Evolutionary conservation across 2,888 invertebrate species (phyloP), one percentile per base, ranked within the genome.

Genomic region (Dysmachus trigonus): DNA sequence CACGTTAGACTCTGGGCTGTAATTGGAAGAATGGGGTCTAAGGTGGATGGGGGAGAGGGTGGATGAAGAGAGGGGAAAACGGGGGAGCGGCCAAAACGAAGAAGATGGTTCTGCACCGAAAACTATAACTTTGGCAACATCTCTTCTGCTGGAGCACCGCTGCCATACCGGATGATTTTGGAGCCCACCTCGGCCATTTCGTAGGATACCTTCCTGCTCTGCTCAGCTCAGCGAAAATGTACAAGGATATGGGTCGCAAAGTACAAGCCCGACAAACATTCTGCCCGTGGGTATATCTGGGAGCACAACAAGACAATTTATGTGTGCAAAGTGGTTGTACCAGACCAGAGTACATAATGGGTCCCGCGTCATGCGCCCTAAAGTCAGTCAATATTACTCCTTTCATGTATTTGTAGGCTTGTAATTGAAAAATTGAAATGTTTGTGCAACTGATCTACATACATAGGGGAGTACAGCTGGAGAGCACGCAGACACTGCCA

Each of bases 351-450:
- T 85, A 85, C 76, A 85, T 85, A 85, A 85, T 73, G 77, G 87
- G 87, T 86, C n/a, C 85, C 86, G 76, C 86, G 89, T 88, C 89
- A 89, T 89, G 89, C 89, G 89, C 89, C 87, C 87, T 89, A 86
- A 87, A 88, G 87, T 88, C 86, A 87, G 89, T 89, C 89, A 88
- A 89, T 89, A 89, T 89, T 88, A 88, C 87, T 88, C 88, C 87
- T 88, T 87, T 88, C 86, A 87, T 88, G 87, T 88, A 87, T 87
- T 85, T 72, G 88, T 88, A 89, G 88, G 89, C 88, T 88, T 88
- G 88, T 89, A 89, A 89, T 89, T 89, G 88, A 88, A 89, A 89
- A 89, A 89, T 89, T 89, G 89, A 89, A 89, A 89, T 89, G 89
- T 88, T 89, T 89, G 89, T 89, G 89, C 88, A 89, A 89, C 88